Evolutionary conservation across 2,888 invertebrate species (phyloP).

Genomic region (Nomada flava): DNA sequence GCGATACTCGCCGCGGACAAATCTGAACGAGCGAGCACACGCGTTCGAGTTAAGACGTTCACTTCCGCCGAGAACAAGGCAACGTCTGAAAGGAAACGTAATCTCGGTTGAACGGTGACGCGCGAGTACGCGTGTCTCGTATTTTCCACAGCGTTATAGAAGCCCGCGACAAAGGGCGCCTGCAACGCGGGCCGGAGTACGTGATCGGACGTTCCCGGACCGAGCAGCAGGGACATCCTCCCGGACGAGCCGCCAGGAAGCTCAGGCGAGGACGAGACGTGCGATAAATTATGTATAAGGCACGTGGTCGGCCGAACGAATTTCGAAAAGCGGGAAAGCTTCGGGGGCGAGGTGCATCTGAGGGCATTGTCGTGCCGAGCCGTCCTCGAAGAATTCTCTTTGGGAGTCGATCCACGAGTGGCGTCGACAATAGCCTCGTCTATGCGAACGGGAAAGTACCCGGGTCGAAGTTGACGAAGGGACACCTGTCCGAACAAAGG

Average conservation of each 20-base stretch:
- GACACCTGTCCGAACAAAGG: slow-evolving; percentile 2
- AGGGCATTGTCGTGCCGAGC: neutral
- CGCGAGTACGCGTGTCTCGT: neutral
- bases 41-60: slow-evolving; percentile 13
- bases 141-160: neutral
- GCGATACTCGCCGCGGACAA: neutral
- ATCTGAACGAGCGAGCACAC: neutral
- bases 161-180: neutral
- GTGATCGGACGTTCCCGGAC: slow-evolving; percentile 21
- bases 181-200: slow-evolving; percentile 1
- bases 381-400: too few relatives aligned
- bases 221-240: slow-evolving; percentile 25
- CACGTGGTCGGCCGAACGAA: slow-evolving; percentile 26
- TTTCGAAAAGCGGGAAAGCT: slow-evolving; percentile 34
- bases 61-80: slow-evolving; percentile 8
- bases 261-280: slow-evolving; percentile 38
- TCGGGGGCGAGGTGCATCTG: neutral
- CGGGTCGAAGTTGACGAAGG: neutral
- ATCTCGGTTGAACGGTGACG: slow-evolving; percentile 16
- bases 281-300: slow-evolving; percentile 66
- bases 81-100: slow-evolving; percentile 7
- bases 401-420: neutral
- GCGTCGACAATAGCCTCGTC: neutral
- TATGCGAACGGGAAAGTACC: too few relatives aligned
- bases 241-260: slow-evolving; percentile 39